A percentile compares a stretch with the other conserved stretches of the same genome.
Evolutionary conservation across 2,797 vertebrate genomes (phyloP).

Genomic region (Scleropages formosus): DNA sequence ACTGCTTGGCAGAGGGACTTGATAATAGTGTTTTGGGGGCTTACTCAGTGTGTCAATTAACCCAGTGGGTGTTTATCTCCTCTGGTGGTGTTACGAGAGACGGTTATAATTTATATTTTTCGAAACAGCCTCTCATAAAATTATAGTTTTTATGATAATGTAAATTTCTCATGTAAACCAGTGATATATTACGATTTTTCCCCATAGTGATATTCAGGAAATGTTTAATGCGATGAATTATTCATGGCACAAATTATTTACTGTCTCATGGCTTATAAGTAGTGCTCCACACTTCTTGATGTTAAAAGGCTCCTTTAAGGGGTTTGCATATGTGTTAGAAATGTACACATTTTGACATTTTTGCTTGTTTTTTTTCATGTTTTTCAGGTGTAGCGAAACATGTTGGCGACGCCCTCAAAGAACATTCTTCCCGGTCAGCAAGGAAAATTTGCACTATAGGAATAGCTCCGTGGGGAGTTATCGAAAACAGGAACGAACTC

Average conservation of each 20-base stretch:
- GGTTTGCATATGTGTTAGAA: neutral
- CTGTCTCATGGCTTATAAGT: too few species aligned
- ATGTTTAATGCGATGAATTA: slow-evolving; percentile 15
- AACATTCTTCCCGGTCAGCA: slow-evolving; percentile 91
- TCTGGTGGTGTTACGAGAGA: neutral
- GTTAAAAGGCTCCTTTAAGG: too few species aligned
- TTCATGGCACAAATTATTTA: neutral
- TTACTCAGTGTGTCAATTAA: slow-evolving; percentile 56
- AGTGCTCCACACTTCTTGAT: neutral
- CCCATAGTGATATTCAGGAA: too few species aligned
- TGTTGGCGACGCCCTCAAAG: slow-evolving; percentile 94
- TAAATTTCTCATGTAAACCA: neutral
- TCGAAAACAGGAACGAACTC: slow-evolving; percentile 96
- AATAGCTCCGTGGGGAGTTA: slow-evolving; percentile 95
- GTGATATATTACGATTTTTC: neutral
- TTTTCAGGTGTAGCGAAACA: slow-evolving; percentile 89
- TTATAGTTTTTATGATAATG: neutral
- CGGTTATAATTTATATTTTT: slow-evolving; percentile 19
- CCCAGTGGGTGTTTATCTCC: slow-evolving; percentile 59
- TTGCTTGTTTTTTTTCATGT: neutral
- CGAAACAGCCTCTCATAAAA: neutral
- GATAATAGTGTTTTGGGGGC: slow-evolving; percentile 28
- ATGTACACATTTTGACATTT: neutral
- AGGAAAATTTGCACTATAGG: slow-evolving; percentile 98
- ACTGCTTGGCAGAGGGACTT: neutral